These are phyloP conservation scores for Danio tinwini DNA, from an alignment of 2,797 vertebrate genomes.

Conservation along the genomic window DNA sequence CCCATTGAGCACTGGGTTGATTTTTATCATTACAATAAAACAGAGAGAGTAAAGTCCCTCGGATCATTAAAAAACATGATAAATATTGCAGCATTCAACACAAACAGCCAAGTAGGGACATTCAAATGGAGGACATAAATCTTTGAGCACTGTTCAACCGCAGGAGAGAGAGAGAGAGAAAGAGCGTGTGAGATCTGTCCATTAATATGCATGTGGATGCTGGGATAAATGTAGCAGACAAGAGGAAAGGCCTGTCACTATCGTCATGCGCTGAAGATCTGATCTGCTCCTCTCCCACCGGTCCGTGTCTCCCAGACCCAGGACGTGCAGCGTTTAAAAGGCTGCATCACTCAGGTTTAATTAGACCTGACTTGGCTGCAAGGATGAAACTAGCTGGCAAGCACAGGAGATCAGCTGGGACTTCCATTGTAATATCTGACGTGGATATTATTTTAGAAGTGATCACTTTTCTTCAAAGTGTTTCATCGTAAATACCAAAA, in stretches of 20 bases:
- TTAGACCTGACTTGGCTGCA: conserved; percentile 20
- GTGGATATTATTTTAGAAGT: not conserved
- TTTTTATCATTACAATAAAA: conserved; percentile 20
- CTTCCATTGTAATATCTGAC: conserved; percentile 12
- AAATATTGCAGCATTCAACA: conserved; percentile 41
- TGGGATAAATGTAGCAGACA: conserved; percentile 7
- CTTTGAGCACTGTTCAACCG: conserved; percentile 20
- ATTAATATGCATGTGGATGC: conserved; percentile 44
- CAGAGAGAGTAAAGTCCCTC: conserved; percentile 1
- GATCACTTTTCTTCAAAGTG: not conserved
- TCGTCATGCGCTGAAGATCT: conserved; percentile 11
- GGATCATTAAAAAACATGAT: conserved; percentile 39
- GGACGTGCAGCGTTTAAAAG: not conserved
- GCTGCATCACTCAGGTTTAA: conserved; percentile 27
- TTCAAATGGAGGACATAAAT: conserved; percentile 38
- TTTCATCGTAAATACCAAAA: not conserved
- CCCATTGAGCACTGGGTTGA: conserved; percentile 3
- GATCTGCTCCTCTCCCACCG: conserved; percentile 4
- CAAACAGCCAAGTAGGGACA: conserved; percentile 31
- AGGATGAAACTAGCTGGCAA: conserved; percentile 10
- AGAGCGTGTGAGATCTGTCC: not conserved
- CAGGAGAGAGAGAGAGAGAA: no score
- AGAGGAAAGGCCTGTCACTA: conserved; percentile 18
- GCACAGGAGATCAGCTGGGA: conserved; percentile 9
- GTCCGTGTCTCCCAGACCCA: not conserved